phyloP scores from a whole-genome alignment of 2,888 invertebrate genomes.

The Catocala fraxini region DNA sequence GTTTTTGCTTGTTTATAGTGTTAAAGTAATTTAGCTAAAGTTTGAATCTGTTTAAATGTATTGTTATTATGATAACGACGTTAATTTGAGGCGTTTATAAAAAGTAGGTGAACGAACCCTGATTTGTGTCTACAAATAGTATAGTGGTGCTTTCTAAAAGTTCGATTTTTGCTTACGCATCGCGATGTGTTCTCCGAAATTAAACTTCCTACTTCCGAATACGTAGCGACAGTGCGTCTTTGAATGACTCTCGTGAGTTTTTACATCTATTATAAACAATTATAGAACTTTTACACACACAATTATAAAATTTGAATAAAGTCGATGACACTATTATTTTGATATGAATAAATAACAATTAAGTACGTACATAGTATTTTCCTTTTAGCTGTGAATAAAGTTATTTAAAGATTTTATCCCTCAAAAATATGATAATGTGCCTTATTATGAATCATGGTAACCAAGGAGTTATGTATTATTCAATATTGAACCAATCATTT shows the following conservation, averaged over 20 bases:
- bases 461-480: too few species aligned
- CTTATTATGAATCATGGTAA: too few species aligned
- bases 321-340: constrained; percentile 2
- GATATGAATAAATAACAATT: too few species aligned
- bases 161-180: constrained; percentile 51
- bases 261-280: too few species aligned
- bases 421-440: too few species aligned
- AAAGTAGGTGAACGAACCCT: constrained; percentile 60
- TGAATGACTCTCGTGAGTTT: neutral
- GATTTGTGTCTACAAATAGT: constrained; percentile 46
- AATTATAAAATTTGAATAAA: neutral
- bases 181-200: constrained; percentile 22
- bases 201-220: constrained; percentile 2
- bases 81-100: constrained; percentile 19
- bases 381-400: too few species aligned
- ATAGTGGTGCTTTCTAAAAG: constrained; percentile 49
- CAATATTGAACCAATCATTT: too few species aligned
- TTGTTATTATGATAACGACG: constrained; percentile 8
- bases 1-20: constrained; percentile 44
- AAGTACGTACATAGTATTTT: too few species aligned
- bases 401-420: too few species aligned
- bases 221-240: neutral
- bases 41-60: constrained; percentile 6
- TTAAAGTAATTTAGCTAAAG: constrained; percentile 13
- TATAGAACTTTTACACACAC: too few species aligned